These are phyloP conservation scores for Pangasius krempfi DNA, from an alignment of 2,797 vertebrate species.

Conservation along the genomic window DNA sequence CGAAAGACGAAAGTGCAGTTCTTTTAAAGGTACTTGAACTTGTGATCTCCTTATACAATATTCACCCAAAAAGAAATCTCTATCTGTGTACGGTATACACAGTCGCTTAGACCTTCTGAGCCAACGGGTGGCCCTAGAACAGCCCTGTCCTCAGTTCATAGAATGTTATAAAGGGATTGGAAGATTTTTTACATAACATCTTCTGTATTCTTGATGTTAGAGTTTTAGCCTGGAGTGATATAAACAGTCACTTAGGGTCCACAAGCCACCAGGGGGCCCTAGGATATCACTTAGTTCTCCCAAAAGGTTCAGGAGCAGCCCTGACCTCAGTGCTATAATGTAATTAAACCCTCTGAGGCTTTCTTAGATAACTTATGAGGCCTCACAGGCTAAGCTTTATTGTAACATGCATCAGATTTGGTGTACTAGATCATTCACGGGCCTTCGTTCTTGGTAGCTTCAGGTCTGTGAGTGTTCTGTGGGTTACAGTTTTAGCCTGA, in stretches of 20 bases:
- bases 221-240: background rate
- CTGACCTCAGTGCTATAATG: background rate
- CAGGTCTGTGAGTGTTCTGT: background rate
- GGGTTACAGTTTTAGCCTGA: too few relatives aligned
- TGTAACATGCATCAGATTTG: background rate
- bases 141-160: background rate
- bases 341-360: background rate
- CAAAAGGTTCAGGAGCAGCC: background rate
- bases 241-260: background rate
- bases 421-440: background rate
- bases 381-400: background rate
- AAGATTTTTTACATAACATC: background rate
- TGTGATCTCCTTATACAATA: constrained; percentile 42
- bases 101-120: background rate
- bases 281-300: background rate
- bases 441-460: background rate
- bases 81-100: background rate
- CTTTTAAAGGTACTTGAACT: constrained; percentile 32
- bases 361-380: background rate
- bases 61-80: constrained; percentile 39
- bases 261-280: background rate
- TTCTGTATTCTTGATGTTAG: background rate
- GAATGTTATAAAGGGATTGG: background rate
- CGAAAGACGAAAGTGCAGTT: background rate
- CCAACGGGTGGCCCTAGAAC: background rate